phyloP scores from a whole-genome alignment of 2,888 invertebrate genomes.

The Athetis lepigone region DNA sequence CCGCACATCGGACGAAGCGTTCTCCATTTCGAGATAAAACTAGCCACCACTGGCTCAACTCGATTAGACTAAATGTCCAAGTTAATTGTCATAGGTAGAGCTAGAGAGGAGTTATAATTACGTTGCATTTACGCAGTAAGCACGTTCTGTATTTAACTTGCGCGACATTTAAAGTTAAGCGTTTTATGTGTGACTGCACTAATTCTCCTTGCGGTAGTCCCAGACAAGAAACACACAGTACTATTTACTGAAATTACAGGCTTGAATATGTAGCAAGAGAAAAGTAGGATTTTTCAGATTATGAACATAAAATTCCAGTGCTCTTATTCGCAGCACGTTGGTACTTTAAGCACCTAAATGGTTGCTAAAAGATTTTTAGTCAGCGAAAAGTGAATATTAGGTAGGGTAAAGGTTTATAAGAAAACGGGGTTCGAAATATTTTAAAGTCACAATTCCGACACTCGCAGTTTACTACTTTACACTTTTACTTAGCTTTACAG shows the following conservation, averaged over 20 bases:
- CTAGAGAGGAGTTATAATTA: slow-evolving; percentile 31
- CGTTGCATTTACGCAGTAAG: slow-evolving; percentile 5
- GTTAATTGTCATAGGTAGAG: slow-evolving; percentile 19
- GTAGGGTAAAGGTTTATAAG: slow-evolving; percentile 4
- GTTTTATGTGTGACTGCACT: slow-evolving; percentile 6
- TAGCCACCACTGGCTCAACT: slow-evolving; percentile 18
- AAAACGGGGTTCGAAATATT: slow-evolving; percentile 18
- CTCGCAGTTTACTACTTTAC: not conserved
- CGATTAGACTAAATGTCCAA: slow-evolving; percentile 39
- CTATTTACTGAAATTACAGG: not conserved
- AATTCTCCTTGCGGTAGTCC: slow-evolving; percentile 1
- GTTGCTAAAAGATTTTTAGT: slow-evolving; percentile 30
- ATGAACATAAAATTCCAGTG: slow-evolving; percentile 13
- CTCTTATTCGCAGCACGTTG: slow-evolving; percentile 32
- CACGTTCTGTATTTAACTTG: slow-evolving; percentile 32
- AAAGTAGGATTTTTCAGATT: too few species aligned
- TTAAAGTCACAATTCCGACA: not conserved
- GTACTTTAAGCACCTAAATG: not conserved
- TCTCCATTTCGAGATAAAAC: slow-evolving; percentile 40
- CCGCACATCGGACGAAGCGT: slow-evolving; percentile 29
- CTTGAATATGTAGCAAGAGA: not conserved
- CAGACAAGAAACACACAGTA: not conserved
- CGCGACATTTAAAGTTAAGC: slow-evolving; percentile 14
- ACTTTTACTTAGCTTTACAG: slow-evolving; percentile 3
- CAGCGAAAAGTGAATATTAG: slow-evolving; percentile 16